phyloP scores from a whole-genome alignment of 2,888 invertebrate species.

The Xanthia icteritia region DNA sequence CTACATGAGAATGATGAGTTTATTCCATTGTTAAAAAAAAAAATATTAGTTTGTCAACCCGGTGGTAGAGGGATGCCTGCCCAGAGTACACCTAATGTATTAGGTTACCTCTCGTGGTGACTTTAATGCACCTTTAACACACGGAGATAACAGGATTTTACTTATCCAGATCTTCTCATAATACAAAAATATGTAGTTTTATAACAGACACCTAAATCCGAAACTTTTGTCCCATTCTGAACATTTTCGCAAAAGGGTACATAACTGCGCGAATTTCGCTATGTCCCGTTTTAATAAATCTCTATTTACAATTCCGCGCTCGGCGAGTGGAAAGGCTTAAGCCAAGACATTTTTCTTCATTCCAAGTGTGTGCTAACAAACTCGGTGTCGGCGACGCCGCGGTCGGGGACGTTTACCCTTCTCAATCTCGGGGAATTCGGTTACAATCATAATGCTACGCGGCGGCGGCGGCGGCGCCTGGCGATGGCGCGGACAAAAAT shows the following conservation, averaged over 20 bases:
- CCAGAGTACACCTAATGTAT: neutral
- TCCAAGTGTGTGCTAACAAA: constrained; percentile 88
- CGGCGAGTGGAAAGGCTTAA: constrained; percentile 88
- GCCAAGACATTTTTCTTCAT: constrained; percentile 90
- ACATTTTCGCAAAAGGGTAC: constrained; percentile 75
- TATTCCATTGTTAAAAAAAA: neutral
- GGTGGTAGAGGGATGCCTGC: neutral
- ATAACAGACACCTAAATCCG: constrained; percentile 65
- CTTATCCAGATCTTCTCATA: constrained; percentile 22
- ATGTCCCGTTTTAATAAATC: constrained; percentile 89
- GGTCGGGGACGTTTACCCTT: constrained; percentile 79
- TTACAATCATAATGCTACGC: constrained; percentile 76
- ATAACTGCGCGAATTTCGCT: constrained; percentile 80
- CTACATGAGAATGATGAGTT: neutral
- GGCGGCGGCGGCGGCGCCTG: constrained; percentile 23
- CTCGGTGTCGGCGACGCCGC: constrained; percentile 75
- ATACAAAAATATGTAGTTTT: constrained; percentile 53
- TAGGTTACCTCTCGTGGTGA: neutral
- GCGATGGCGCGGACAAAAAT: constrained; percentile 63
- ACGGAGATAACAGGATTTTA: constrained; percentile 12
- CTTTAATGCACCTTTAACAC: neutral
- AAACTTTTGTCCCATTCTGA: constrained; percentile 75
- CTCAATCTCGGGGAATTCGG: constrained; percentile 81
- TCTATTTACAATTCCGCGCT: constrained; percentile 88
- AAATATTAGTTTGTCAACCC: neutral